Conservation (phyloP, 2,113 vertebrate species). For the Progne subis region DNA sequence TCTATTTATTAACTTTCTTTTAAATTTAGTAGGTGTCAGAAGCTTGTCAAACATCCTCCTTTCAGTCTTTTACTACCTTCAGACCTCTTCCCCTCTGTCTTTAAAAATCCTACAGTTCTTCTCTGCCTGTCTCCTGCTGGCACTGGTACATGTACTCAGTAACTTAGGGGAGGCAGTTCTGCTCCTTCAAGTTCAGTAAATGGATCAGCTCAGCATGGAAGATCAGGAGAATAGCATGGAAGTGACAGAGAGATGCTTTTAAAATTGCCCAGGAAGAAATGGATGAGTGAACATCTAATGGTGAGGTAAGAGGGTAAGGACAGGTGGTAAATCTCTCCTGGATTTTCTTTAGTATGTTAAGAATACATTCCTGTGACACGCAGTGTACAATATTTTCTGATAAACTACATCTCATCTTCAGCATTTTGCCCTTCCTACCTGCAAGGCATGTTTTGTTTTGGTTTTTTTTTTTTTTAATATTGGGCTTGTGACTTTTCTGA, state of each 20-base stretch:
- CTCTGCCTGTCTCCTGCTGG: constrained; percentile 8
- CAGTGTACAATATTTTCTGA: background rate
- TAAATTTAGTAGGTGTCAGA: background rate
- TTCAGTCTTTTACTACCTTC: background rate
- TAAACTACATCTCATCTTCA: background rate
- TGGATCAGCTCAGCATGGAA: constrained; percentile 21
- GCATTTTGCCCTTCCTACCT: background rate
- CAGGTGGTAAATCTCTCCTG: background rate
- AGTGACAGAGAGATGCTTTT: constrained; percentile 7
- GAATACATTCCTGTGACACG: background rate
- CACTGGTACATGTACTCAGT: background rate
- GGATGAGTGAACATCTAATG: background rate
- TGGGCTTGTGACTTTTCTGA: constrained; percentile 23
- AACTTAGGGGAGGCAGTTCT: background rate
- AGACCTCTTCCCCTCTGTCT: background rate
- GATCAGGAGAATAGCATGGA: background rate
- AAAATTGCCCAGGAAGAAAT: background rate
- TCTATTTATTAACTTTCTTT: background rate
- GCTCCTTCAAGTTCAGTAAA: background rate
- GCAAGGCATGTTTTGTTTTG: background rate
- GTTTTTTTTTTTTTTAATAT: background rate
- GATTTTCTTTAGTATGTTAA: background rate
- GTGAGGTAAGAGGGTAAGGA: background rate
- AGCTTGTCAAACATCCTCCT: background rate
- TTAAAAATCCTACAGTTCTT: background rate